Evolutionary conservation across 2,797 vertebrate genomes (phyloP).

Genomic region (Spondyliosoma cantharus): DNA sequence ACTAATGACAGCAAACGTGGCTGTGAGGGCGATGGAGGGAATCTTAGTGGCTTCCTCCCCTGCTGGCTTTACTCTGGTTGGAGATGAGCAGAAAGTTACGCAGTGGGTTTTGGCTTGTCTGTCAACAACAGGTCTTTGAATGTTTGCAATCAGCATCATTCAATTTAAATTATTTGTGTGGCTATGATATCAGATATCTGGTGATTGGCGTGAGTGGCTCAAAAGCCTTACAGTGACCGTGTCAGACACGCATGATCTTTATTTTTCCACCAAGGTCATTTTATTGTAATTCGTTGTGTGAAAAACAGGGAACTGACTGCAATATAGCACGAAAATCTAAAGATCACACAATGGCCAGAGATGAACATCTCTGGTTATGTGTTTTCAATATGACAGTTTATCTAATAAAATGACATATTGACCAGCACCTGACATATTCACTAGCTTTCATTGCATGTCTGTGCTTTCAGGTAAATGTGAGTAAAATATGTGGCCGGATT

Average conservation of each 20-base stretch:
- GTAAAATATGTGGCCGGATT: slow-evolving; percentile 5
- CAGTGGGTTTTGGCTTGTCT: slow-evolving; percentile 79
- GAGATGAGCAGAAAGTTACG: slow-evolving; percentile 81
- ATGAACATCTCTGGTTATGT: slow-evolving; percentile 26
- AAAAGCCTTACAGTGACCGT: slow-evolving; percentile 45
- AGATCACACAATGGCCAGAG: slow-evolving; percentile 27
- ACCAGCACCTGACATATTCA: slow-evolving; percentile 37
- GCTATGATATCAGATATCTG: slow-evolving; percentile 15
- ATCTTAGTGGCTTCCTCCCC: slow-evolving; percentile 66
- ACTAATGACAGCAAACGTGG: slow-evolving; percentile 84
- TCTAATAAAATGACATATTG: slow-evolving; percentile 21
- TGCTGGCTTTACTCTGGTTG: slow-evolving; percentile 72
- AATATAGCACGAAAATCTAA: slow-evolving; percentile 38
- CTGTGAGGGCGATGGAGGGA: slow-evolving; percentile 72
- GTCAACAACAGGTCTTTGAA: slow-evolving; percentile 81
- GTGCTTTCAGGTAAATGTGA: slow-evolving; percentile 24
- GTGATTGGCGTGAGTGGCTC: slow-evolving; percentile 21
- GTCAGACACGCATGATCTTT: slow-evolving; percentile 70
- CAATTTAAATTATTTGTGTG: slow-evolving; percentile 24
- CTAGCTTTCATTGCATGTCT: slow-evolving; percentile 26
- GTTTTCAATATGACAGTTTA: slow-evolving; percentile 20
- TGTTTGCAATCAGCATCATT: slow-evolving; percentile 59
- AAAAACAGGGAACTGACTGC: slow-evolving; percentile 52
- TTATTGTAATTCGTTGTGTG: slow-evolving; percentile 68
- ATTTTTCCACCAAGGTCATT: slow-evolving; percentile 82